Percentiles rank a stretch among this genome's conserved stretches.
Conservation (phyloP, 2,113 vertebrate genomes). For the Raja brachyura region DNA sequence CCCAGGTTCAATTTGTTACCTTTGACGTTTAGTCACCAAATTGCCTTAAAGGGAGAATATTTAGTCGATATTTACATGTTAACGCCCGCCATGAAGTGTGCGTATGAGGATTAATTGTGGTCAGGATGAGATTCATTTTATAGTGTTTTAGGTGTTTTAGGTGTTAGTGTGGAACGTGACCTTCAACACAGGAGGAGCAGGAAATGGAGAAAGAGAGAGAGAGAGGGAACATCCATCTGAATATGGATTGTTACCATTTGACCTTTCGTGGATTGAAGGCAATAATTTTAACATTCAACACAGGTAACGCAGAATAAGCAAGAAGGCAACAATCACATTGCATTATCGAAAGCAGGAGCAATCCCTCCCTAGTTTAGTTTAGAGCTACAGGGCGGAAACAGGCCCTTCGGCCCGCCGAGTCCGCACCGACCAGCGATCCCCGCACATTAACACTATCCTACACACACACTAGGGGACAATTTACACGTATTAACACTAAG, state of each 20-base stretch:
- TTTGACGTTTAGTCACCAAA: neutral
- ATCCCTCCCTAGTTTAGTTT: too few relatives aligned
- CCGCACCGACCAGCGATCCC: too few relatives aligned
- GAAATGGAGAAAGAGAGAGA: too few relatives aligned
- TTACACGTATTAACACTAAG: too few relatives aligned
- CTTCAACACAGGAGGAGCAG: neutral
- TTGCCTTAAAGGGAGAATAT: neutral
- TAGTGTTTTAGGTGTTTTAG: too few relatives aligned
- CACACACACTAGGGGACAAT: too few relatives aligned
- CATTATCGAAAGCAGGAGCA: neutral
- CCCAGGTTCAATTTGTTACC: neutral
- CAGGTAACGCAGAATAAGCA: neutral
- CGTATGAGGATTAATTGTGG: neutral
- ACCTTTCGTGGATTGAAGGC: neutral
- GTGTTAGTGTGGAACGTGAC: neutral
- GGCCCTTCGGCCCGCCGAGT: too few relatives aligned
- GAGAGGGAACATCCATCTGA: neutral
- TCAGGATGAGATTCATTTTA: too few relatives aligned
- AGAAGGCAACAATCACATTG: neutral
- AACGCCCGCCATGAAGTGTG: neutral
- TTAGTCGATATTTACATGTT: neutral
- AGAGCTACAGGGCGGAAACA: too few relatives aligned
- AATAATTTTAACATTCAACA: neutral
- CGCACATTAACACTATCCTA: too few relatives aligned
- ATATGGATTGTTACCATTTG: constrained; percentile 3